Percentiles rank a stretch among this genome's conserved stretches.
Conservation (phyloP, 2,888 invertebrate species). For the Phaedon cochleariae region DNA sequence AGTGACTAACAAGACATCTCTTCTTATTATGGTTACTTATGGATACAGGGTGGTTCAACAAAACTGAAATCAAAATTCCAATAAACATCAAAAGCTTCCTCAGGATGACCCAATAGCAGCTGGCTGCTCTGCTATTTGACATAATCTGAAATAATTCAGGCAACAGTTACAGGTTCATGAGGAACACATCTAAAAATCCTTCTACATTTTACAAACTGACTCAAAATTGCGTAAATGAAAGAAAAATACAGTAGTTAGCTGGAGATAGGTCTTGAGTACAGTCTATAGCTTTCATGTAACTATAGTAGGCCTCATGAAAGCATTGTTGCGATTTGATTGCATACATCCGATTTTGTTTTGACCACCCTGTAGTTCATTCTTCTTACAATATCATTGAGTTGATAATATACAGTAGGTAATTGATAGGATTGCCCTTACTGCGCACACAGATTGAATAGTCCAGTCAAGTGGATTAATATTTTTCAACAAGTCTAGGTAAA, state of each 20-base stretch:
- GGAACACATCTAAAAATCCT: no score
- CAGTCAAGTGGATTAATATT: not conserved
- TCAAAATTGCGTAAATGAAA: no score
- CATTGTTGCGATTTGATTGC: not conserved
- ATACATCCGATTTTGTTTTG: not conserved
- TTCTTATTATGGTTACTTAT: not conserved
- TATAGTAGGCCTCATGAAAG: not conserved
- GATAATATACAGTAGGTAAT: not conserved
- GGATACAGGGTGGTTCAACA: not conserved
- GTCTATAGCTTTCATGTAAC: not conserved
- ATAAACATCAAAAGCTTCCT: no score
- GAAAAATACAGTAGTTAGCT: no score
- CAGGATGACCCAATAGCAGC: not conserved
- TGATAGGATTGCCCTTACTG: not conserved
- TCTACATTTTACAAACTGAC: no score
- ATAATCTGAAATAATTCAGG: no score
- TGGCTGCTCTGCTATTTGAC: not conserved
- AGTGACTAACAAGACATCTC: no score
- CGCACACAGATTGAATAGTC: not conserved
- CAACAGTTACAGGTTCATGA: no score
- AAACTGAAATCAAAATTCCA: not conserved
- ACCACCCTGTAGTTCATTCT: not conserved
- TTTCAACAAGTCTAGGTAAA: no score
- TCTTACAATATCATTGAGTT: not conserved
- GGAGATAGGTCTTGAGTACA: no score